Percentiles rank a stretch among this genome's conserved stretches.
Conservation (phyloP, 2,113 vertebrate genomes). For the Isurus oxyrinchus region DNA sequence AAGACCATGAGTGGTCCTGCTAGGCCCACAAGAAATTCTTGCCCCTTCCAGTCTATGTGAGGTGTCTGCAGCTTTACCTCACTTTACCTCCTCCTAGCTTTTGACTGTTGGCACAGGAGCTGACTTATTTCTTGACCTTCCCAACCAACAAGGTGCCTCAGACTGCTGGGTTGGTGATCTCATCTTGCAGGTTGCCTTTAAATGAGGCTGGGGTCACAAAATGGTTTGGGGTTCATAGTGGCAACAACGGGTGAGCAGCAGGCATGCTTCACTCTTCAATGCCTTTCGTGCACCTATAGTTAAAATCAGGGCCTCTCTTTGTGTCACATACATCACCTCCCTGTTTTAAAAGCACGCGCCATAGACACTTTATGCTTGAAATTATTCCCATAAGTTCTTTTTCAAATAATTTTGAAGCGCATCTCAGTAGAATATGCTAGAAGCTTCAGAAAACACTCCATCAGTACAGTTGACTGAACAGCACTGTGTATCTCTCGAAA, state of each 20-base stretch:
- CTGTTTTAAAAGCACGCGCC: not conserved
- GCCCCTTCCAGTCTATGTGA: not conserved
- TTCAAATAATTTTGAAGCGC: not conserved
- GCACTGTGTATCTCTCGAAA: not conserved
- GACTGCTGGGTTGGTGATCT: not conserved
- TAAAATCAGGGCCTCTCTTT: not conserved
- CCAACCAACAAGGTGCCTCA: not conserved
- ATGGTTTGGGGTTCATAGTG: not conserved
- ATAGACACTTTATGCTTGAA: not conserved
- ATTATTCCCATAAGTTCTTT: not conserved
- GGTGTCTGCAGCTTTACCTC: not conserved
- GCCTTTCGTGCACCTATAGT: not conserved
- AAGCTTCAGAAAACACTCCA: not conserved
- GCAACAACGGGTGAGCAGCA: not conserved
- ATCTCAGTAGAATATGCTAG: not conserved
- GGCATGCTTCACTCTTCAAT: not conserved
- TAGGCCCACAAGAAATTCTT: too few relatives aligned
- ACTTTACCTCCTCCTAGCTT: not conserved
- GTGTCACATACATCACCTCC: not conserved
- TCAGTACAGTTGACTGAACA: not conserved
- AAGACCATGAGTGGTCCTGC: not conserved
- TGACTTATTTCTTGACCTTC: not conserved
- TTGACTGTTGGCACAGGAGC: not conserved
- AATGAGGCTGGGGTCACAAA: not conserved
- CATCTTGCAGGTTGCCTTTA: not conserved